Conservation (phyloP, 2,888 invertebrate species). For the Aricia artaxerxes region DNA sequence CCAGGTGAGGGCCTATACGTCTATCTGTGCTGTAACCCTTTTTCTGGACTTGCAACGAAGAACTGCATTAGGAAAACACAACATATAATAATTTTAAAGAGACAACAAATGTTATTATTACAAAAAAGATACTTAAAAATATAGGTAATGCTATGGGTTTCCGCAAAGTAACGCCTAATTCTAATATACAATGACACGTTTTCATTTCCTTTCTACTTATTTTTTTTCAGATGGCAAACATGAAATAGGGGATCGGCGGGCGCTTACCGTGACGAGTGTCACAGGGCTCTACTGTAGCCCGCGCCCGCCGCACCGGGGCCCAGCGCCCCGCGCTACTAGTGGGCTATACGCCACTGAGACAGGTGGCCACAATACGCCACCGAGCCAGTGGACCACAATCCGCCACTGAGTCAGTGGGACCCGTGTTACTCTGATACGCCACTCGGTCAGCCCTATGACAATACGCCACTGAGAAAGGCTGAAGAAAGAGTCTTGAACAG, state of each 20-base stretch:
- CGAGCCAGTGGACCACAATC: neutral
- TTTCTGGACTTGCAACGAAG: no score
- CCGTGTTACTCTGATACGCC: neutral
- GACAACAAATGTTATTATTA: no score
- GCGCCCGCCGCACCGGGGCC: slow-evolving; percentile 30
- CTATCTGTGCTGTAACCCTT: no score
- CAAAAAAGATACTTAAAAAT: no score
- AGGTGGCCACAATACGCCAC: neutral
- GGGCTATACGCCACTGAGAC: neutral
- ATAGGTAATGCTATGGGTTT: no score
- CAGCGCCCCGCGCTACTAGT: slow-evolving; percentile 19
- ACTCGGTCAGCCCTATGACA: no score
- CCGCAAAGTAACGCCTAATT: no score
- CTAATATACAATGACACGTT: no score
- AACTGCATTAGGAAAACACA: no score
- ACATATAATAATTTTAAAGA: no score
- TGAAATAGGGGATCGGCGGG: slow-evolving; percentile 75
- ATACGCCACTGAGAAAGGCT: neutral
- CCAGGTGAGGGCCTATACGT: no score
- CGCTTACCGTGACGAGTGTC: slow-evolving; percentile 68
- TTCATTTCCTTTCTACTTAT: no score
- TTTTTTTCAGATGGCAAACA: slow-evolving; percentile 79
- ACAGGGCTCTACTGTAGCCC: slow-evolving; percentile 70
- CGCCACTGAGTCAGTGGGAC: neutral
- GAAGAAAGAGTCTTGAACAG: neutral